Base-by-base conservation (phyloP, 2,888 invertebrate species). In the Dryobota labecula region DNA sequence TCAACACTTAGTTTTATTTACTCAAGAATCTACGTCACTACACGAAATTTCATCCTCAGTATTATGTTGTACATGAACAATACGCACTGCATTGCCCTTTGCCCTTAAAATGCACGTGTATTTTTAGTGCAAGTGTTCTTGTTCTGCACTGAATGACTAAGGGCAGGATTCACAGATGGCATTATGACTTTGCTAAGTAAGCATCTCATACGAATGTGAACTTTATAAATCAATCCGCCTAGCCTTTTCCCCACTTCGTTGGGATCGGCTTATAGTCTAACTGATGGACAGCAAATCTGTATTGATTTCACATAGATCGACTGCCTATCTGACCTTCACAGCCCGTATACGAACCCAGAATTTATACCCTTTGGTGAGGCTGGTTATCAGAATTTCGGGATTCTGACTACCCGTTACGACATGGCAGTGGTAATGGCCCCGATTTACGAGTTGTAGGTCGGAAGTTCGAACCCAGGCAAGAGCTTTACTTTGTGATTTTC, bases 81-180 rank as follows among this genome's bases (percentile, higher is more conserved):
- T 41, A 51, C 30, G 20, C 51, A 66, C 27, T 15, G 3, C n/a
- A 49, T 8, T 64, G 49, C 27, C 5, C 30, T 65, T 38, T 51
- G 27, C 2, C 1, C n/a, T 13, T n/a, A 51, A 36, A 30, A 30
- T 2, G 8, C 24, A 68, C 66, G 33, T 45, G 13, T 43, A 27
- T 56, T 70, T 47, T 13, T 1, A 70, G 54, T 70, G 70, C 70
- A 70, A 47, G 18, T 11, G 70, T 30, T 54, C 54, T 38, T 24
- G 2, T 20, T 54, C 30, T 4, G 13, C 6, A 20, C 62, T 62
- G 18, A 62, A 45, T 38, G 13, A 15, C 9, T 51, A n/a, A 38
- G 20, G 8, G 36, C 36, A 36, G 36, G 36, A 36, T 36, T 36
- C 36, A 36, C 36, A 36, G 36, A 36, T 36, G 1, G 36, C 36